These are phyloP conservation scores for Apodemia arnacis DNA, from an alignment of 2,888 invertebrate species.

Conservation along the genomic window DNA sequence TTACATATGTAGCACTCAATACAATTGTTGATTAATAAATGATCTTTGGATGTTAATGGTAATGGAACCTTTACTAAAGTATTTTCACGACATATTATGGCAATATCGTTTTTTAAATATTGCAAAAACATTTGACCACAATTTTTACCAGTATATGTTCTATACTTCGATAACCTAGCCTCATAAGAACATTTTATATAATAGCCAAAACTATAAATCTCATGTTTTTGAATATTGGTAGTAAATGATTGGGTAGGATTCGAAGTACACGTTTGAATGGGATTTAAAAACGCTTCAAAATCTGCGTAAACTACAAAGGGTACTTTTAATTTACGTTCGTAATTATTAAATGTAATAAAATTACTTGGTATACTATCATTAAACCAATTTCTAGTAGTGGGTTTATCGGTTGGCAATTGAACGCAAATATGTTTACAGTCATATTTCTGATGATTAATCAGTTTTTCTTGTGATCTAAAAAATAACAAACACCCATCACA, in stretches of 20 bases:
- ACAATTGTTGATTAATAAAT: too few species aligned
- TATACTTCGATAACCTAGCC: too few species aligned
- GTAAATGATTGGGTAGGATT: conserved; percentile 73
- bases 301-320: conserved; percentile 80
- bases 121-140: too few species aligned
- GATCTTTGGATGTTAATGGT: too few species aligned
- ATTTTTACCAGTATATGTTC: too few species aligned
- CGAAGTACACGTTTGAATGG: conserved; percentile 70
- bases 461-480: background rate
- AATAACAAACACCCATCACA: background rate
- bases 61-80: too few species aligned
- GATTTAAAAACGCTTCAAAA: conserved; percentile 81
- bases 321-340: conserved; percentile 54
- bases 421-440: background rate
- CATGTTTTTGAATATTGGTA: conserved; percentile 65
- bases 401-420: background rate
- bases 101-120: too few species aligned
- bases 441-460: background rate
- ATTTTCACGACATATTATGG: too few species aligned
- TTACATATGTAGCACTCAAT: conserved; percentile 9
- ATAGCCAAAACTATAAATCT: conserved; percentile 8
- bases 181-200: conserved; percentile 18
- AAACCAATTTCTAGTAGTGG: background rate
- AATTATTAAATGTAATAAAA: conserved; percentile 65
- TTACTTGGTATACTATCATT: conserved; percentile 17